These are phyloP conservation scores for Brachionus sp. DNA, from an alignment of 1,140 invertebrate genomes.

Conservation along the genomic window DNA sequence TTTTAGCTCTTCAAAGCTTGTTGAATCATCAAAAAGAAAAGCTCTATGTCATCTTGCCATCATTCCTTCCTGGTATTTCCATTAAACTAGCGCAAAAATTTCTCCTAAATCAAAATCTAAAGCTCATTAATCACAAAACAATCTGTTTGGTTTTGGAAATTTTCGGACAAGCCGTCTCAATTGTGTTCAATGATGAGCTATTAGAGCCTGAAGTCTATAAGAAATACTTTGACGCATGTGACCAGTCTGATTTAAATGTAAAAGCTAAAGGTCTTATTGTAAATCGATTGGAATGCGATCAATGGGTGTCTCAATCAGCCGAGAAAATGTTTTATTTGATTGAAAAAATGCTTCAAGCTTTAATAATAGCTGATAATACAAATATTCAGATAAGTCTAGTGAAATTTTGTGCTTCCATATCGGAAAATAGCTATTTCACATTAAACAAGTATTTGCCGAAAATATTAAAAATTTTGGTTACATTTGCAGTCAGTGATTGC, in stretches of 20 bases:
- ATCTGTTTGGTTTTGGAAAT: background rate
- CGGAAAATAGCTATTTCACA: conserved; percentile 7
- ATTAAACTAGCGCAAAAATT: conserved; percentile 33
- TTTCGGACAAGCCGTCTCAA: background rate
- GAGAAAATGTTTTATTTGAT: conserved; percentile 39
- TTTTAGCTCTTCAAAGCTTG: background rate
- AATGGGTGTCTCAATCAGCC: background rate
- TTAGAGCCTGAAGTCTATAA: background rate
- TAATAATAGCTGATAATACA: background rate
- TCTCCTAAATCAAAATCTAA: background rate
- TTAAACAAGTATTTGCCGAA: conserved; percentile 6
- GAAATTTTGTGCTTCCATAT: background rate
- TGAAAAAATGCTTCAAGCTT: conserved; percentile 10
- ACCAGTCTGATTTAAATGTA: background rate
- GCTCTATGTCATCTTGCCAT: background rate
- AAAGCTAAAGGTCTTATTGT: background rate
- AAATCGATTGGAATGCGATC: background rate
- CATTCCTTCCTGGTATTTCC: conserved; percentile 21
- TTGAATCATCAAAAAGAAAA: background rate
- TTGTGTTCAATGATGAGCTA: conserved; percentile 27
- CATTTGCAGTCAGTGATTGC: background rate
- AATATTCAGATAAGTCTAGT: conserved; percentile 3
- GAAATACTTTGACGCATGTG: background rate
- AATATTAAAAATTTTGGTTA: background rate
- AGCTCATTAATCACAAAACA: conserved; percentile 28